phyloP scores from a whole-genome alignment of 2,888 invertebrate genomes.

The Serrognathus titanus region DNA sequence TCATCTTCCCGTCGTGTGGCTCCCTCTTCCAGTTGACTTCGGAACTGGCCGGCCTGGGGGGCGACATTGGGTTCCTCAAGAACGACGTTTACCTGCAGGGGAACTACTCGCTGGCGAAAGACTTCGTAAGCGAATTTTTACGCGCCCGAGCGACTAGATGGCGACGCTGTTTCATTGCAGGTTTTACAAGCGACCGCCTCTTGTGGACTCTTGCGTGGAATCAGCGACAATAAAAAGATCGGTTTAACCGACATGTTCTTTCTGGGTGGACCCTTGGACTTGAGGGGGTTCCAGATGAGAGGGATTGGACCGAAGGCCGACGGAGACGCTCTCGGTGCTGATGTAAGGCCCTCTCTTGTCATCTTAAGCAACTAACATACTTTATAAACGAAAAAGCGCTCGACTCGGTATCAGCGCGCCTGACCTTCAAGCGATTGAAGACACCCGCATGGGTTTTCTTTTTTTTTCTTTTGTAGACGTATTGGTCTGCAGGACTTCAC shows the following conservation, averaged over 20 bases:
- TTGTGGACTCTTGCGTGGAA: slow-evolving; percentile 64
- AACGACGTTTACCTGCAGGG: slow-evolving; percentile 73
- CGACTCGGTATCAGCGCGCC: neutral
- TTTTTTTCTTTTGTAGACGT: slow-evolving; percentile 53
- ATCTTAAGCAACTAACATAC: too few species aligned
- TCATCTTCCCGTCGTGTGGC: slow-evolving; percentile 76
- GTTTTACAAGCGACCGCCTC: slow-evolving; percentile 69
- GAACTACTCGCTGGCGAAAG: slow-evolving; percentile 50
- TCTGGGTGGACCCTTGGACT: slow-evolving; percentile 83
- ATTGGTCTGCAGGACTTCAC: slow-evolving; percentile 85
- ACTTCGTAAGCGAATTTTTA: slow-evolving; percentile 18
- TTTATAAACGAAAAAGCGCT: neutral
- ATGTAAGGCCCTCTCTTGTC: too few species aligned
- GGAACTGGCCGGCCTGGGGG: slow-evolving; percentile 87
- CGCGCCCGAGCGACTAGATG: slow-evolving; percentile 8
- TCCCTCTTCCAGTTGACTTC: slow-evolving; percentile 67
- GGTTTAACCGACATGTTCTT: slow-evolving; percentile 73
- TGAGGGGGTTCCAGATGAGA: slow-evolving; percentile 83
- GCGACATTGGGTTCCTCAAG: slow-evolving; percentile 86
- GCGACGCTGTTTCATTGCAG: slow-evolving; percentile 48
- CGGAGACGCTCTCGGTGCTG: slow-evolving; percentile 70
- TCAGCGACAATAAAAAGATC: slow-evolving; percentile 57
- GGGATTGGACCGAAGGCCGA: slow-evolving; percentile 86
- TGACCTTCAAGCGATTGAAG: neutral
- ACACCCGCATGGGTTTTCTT: neutral